Evolutionary conservation across 2,797 vertebrate species (phyloP).

Genomic region (Pachyuromys duprasi): DNA sequence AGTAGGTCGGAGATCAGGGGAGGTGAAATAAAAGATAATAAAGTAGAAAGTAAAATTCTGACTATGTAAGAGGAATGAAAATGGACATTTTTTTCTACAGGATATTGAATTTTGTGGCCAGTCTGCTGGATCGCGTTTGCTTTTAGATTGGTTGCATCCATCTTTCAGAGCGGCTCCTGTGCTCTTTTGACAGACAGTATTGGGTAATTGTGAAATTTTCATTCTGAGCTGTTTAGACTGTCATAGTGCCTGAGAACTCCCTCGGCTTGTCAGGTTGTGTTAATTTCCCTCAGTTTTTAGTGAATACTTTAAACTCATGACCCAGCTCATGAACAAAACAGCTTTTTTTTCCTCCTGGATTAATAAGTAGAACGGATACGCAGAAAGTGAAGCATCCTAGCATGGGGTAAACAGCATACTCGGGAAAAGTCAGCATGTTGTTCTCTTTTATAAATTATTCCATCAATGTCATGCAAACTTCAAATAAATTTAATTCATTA

Average conservation of each 20-base stretch:
- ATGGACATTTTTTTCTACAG: neutral
- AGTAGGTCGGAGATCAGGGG: neutral
- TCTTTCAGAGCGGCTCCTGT: neutral
- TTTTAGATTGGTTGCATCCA: constrained; percentile 16
- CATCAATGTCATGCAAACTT: neutral
- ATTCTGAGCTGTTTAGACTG: constrained; percentile 36
- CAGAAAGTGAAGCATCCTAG: neutral
- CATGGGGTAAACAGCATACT: neutral
- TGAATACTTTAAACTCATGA: constrained; percentile 61
- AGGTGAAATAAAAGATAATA: neutral
- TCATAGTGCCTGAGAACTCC: constrained; percentile 20
- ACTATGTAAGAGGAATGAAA: neutral
- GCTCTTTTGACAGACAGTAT: constrained; percentile 31
- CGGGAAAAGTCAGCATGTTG: neutral
- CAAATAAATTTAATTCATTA: neutral
- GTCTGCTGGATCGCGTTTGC: neutral
- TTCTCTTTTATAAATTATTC: neutral
- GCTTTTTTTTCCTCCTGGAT: neutral
- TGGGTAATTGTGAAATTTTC: constrained; percentile 46
- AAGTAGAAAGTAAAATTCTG: constrained; percentile 16
- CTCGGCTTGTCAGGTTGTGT: neutral
- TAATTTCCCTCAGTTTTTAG: constrained; percentile 34
- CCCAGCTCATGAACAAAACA: neutral
- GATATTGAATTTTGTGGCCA: neutral
- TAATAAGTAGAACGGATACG: neutral